Conservation (phyloP, 2,113 vertebrate species). For the Corythoichthys intestinalis region DNA sequence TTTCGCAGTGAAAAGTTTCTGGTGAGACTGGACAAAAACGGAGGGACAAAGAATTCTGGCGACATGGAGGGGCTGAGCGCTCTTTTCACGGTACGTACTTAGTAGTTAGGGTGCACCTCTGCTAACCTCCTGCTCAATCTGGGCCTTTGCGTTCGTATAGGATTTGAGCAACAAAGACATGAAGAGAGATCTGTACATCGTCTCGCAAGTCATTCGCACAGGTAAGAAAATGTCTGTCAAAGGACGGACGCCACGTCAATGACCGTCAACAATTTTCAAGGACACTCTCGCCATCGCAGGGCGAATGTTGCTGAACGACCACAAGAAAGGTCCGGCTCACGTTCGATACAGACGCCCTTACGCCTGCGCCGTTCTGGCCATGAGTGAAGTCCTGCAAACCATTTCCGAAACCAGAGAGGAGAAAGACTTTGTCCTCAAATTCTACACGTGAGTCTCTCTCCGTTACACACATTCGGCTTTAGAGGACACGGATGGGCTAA, state of each 20-base stretch:
- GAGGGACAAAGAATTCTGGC: slow-evolving; percentile 91
- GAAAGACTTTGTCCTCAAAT: slow-evolving; percentile 97
- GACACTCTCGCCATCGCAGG: slow-evolving; percentile 62
- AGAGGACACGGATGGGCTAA: too few relatives aligned
- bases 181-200: slow-evolving; percentile 96
- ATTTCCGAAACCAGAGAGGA: slow-evolving; percentile 93
- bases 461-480: not conserved
- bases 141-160: slow-evolving; percentile 61
- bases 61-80: slow-evolving; percentile 92
- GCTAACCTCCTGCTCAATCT: not conserved
- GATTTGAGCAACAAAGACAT: slow-evolving; percentile 98
- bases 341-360: slow-evolving; percentile 91
- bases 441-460: slow-evolving; percentile 87
- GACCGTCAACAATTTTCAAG: not conserved
- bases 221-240: slow-evolving; percentile 64
- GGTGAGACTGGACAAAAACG: slow-evolving; percentile 96
- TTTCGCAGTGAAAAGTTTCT: slow-evolving; percentile 89
- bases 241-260: not conserved
- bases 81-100: slow-evolving; percentile 86
- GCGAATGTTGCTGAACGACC: slow-evolving; percentile 93
- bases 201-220: slow-evolving; percentile 93
- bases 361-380: slow-evolving; percentile 89
- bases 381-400: slow-evolving; percentile 90
- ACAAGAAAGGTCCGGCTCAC: slow-evolving; percentile 90
- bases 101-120: not conserved